Conservation (phyloP, 2,797 vertebrate species). For the Darevskia mixta region DNA sequence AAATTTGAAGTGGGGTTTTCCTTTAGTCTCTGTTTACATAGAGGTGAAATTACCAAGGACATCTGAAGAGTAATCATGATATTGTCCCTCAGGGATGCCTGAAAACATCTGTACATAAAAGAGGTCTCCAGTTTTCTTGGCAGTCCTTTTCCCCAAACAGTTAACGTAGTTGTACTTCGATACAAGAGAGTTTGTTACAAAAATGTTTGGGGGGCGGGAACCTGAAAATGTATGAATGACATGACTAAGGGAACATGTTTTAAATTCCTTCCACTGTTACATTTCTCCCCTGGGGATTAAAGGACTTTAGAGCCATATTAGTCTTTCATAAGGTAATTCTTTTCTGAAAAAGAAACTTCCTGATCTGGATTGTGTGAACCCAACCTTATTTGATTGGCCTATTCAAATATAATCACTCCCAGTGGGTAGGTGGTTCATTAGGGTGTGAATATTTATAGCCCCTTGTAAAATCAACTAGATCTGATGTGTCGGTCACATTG, state of each 20-base stretch:
- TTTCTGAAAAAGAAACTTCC: constrained; percentile 69
- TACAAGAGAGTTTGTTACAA: constrained; percentile 16
- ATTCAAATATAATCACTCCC: constrained; percentile 74
- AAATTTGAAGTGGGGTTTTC: not conserved
- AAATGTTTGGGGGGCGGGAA: constrained; percentile 8
- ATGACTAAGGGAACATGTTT: constrained; percentile 47
- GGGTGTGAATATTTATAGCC: constrained; percentile 70
- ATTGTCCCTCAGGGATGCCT: not conserved
- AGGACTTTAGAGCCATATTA: constrained; percentile 51
- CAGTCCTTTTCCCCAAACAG: constrained; percentile 49
- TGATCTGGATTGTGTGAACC: constrained; percentile 63
- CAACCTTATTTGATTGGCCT: constrained; percentile 69
- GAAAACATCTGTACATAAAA: constrained; percentile 12
- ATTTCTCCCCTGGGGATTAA: constrained; percentile 48
- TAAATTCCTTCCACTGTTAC: constrained; percentile 57
- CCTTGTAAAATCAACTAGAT: constrained; percentile 54
- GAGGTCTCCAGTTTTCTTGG: constrained; percentile 32
- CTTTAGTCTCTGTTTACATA: constrained; percentile 9
- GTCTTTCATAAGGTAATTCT: constrained; percentile 57
- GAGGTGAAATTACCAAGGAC: constrained; percentile 17
- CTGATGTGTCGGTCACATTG: constrained; percentile 59
- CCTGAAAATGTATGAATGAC: constrained; percentile 51
- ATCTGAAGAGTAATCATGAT: constrained; percentile 11
- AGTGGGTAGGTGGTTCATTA: constrained; percentile 60
- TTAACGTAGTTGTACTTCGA: not conserved